phyloP scores from a whole-genome alignment of 2,113 vertebrate species.

The Tringa solitaria region DNA sequence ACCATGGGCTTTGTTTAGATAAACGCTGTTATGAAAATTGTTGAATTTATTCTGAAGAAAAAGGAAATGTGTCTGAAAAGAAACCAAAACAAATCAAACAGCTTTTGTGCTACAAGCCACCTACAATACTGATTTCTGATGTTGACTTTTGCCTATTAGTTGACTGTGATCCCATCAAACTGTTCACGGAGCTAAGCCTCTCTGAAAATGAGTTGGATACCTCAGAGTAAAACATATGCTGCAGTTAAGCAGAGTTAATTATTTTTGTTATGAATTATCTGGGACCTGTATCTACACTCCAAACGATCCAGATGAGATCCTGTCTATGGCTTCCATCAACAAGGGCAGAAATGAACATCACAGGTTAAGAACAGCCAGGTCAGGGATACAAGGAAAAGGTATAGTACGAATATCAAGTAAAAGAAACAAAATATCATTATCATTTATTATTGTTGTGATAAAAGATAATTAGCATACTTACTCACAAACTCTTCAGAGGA shows the following conservation, averaged over 20 bases:
- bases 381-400: background rate
- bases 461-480: background rate
- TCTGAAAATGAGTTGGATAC: background rate
- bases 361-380: background rate
- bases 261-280: background rate
- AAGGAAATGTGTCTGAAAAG: background rate
- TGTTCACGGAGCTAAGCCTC: background rate
- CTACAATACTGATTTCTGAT: background rate
- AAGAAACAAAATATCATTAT: background rate
- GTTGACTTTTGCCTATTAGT: background rate
- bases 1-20: background rate
- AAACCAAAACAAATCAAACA: background rate
- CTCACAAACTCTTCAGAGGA: background rate
- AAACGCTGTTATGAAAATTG: background rate
- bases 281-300: background rate
- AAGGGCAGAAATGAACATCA: rapidly evolving
- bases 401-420: rapidly evolving
- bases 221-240: background rate
- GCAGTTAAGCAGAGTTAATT: background rate
- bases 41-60: background rate
- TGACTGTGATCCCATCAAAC: background rate
- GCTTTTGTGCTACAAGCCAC: background rate
- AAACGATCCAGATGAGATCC: background rate
- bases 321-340: too few relatives aligned
- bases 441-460: background rate